Conservation (phyloP, 1,140 invertebrate species). For the Antheraea pernyi region DNA sequence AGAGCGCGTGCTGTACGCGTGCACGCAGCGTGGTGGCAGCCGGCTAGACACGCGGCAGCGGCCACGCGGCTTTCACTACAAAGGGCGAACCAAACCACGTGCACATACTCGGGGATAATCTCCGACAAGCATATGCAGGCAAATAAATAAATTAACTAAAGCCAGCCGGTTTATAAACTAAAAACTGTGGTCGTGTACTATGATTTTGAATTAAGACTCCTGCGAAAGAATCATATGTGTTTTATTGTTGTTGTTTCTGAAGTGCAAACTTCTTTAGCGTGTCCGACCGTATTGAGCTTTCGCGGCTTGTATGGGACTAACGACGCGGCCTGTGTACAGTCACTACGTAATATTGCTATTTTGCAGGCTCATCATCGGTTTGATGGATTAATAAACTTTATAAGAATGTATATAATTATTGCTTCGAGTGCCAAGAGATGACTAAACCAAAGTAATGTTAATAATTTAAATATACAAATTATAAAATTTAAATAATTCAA, state of each 20-base stretch:
- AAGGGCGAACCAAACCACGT: constrained; percentile 37
- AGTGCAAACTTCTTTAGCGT: no score
- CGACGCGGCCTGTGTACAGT: no score
- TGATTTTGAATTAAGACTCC: constrained; percentile 43
- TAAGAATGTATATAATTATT: no score
- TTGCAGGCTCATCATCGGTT: no score
- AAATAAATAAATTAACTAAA: constrained; percentile 75
- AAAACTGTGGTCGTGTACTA: constrained; percentile 29
- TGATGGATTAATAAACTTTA: no score
- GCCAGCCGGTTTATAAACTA: constrained; percentile 31
- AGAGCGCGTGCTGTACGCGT: constrained; percentile 38
- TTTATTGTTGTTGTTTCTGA: background rate
- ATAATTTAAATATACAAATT: no score
- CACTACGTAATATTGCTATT: no score
- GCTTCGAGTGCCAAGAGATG: no score
- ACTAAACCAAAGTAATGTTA: no score
- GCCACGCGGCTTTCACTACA: constrained; percentile 10
- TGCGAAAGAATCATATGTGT: constrained; percentile 31
- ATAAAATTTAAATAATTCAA: no score
- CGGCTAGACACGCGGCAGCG: constrained; percentile 17
- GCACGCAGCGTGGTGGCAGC: constrained; percentile 9
- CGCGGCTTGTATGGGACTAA: no score
- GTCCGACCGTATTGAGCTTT: no score
- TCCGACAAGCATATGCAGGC: constrained; percentile 54
- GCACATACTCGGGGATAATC: constrained; percentile 61